Evolutionary conservation across 2,888 invertebrate genomes (phyloP), one percentile per base, ranked within the genome.

Genomic region (Drosophila pseudotakahashii): DNA sequence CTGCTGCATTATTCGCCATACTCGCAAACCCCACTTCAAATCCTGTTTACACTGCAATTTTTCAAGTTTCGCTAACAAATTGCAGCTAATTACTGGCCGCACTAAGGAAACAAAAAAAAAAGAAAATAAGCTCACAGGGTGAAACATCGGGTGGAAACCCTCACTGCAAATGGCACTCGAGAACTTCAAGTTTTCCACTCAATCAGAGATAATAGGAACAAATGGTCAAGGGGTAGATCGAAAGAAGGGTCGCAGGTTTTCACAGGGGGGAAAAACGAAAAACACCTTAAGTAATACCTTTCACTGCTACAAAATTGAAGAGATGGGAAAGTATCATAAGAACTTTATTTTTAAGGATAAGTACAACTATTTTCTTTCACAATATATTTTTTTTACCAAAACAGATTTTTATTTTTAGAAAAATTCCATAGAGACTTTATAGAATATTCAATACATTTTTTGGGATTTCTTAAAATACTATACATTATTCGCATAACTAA

Each of bases 21-120:
- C 30, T 2, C 23, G 37, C n/a, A 3, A 9, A 13, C 13, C 52
- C 81, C 74, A 74, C 81, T 78, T 82, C 69, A 81, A 59, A 59
- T 68, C 16, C 53, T 80, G 73, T 80, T 86, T 83, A 71, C 67
- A 78, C 54, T 88, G 83, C 88, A 85, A 88, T 83, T 88, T 86
- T 76, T 83, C 82, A 88, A 67, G 57, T 39, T 36, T 26, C 63
- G n/a, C 61, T 72, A 53, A 83, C 86, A 88, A 88, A 83, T 83
- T 82, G 88, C 81, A 83, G 47, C 83, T 88, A 83, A 83, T 83
- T 83, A 88, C 41, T 51, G 75, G 62, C 14, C 26, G 59, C 73
- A 63, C 68, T 55, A 32, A 42, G 54, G 30, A 34, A 26, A 26
- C 26, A 26, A 26, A 26, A 23, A 23, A n/a, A n/a, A 26, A 26